Evolutionary conservation across 2,888 invertebrate species (phyloP), one percentile per base, ranked within the genome.

Genomic region (Desoria tigrina): DNA sequence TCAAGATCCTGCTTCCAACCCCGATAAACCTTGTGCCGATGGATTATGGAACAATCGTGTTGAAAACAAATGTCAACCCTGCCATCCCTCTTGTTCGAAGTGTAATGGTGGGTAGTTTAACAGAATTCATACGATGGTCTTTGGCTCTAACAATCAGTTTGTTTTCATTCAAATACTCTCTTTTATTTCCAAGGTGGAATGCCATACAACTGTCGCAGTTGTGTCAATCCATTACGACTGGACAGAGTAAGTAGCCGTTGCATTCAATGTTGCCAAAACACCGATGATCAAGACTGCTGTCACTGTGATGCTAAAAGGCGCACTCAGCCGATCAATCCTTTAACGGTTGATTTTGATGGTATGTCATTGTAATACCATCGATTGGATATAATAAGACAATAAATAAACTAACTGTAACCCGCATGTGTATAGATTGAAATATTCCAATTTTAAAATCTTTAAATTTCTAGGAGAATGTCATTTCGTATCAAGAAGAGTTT

Each of bases 11-110:
- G 28, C 45, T 7, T 58, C 39, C 11, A 53, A 49, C n/a, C 54
- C 55, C 9, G 61, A 61, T 21, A 89, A 90, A 0, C 89, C 90
- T 77, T 93, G 93, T 80, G 91, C 92, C 0, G 89, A 90, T 81
- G 91, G 91, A 45, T 92, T 90, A 81, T 93, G 90, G 81, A 63
- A 65, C 24, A 71, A 66, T 60, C 23, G n/a, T 1, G 89, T 90
- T 81, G 88, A 88, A 77, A 88, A 88, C 49, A 89, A 87, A 50
- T 94, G 93, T 77, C 89, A 89, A 86, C 89, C 90, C 0, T 94
- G 94, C 77, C 92, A 93, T 78, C 90, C 92, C 78, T 90, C 91
- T 16, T 94, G 94, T 78, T 89, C 90, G 79, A 92, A 90, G 18
- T 94, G 94, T 77, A 90, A 90, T 26, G 94, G 93, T 7, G 80